These are phyloP conservation scores for Scaptomyza montana DNA, from an alignment of 1,140 invertebrate species.

Conservation along the genomic window DNA sequence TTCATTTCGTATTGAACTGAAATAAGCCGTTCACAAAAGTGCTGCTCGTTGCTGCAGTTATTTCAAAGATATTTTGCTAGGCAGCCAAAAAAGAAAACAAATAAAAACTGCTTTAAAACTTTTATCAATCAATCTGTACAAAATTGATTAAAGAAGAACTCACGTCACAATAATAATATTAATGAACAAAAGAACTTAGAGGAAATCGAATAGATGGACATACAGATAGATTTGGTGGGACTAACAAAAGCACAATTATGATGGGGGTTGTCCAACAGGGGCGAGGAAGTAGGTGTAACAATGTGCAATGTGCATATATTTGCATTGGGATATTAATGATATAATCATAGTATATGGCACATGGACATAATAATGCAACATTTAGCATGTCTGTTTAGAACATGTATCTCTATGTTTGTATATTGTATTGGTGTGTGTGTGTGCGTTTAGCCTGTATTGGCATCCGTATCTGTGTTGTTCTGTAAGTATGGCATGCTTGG, in stretches of 20 bases:
- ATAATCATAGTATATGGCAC: constrained; percentile 73
- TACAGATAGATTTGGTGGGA: too few relatives aligned
- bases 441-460: background rate
- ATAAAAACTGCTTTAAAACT: background rate
- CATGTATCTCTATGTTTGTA: constrained; percentile 9
- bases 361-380: constrained; percentile 73
- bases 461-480: background rate
- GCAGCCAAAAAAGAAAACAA: background rate
- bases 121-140: background rate
- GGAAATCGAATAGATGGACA: background rate
- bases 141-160: constrained; percentile 14
- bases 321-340: constrained; percentile 78
- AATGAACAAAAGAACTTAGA: constrained; percentile 60
- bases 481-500: background rate
- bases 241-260: background rate
- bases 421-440: background rate
- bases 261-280: too few relatives aligned
- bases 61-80: too few relatives aligned
- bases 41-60: too few relatives aligned
- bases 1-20: background rate
- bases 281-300: constrained; percentile 26
- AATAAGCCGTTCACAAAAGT: too few relatives aligned
- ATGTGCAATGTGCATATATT: constrained; percentile 69
- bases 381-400: constrained; percentile 63
- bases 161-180: constrained; percentile 66